Evolutionary conservation across 2,888 invertebrate species (phyloP).

Genomic region (Pyralis farinalis): DNA sequence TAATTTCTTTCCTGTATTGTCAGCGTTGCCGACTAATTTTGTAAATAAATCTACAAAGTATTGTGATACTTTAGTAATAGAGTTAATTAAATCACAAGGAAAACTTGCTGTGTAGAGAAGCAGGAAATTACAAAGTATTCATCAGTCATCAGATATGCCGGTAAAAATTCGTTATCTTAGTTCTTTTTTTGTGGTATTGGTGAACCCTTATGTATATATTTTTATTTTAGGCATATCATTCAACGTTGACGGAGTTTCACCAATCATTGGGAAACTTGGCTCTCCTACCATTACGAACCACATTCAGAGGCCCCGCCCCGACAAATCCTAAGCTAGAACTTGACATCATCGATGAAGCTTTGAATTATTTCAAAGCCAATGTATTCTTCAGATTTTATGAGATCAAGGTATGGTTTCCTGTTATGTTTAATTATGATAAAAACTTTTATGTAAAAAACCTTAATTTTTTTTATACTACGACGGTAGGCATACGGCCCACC

Average conservation of each 20-base stretch:
- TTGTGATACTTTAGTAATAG: no score
- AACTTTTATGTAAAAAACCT: no score
- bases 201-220: no score
- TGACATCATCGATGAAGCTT: constrained; percentile 98
- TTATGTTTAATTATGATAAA: no score
- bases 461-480: no score
- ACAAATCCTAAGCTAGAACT: constrained; percentile 82
- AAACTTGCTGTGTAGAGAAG: neutral
- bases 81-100: no score
- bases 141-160: constrained; percentile 10
- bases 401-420: constrained; percentile 92
- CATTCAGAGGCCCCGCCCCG: constrained; percentile 96
- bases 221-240: constrained; percentile 93
- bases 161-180: constrained; percentile 11
- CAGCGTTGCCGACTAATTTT: no score
- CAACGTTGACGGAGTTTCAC: constrained; percentile 88
- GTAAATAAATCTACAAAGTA: neutral
- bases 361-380: constrained; percentile 98
- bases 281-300: constrained; percentile 93
- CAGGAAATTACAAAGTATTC: no score
- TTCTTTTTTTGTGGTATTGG: no score
- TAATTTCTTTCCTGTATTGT: no score
- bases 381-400: constrained; percentile 99
- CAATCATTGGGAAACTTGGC: constrained; percentile 95
- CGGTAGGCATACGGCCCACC: no score